These are phyloP conservation scores for Tamandua tetradactyla DNA, from an alignment of 2,797 vertebrate genomes.

Conservation along the genomic window DNA sequence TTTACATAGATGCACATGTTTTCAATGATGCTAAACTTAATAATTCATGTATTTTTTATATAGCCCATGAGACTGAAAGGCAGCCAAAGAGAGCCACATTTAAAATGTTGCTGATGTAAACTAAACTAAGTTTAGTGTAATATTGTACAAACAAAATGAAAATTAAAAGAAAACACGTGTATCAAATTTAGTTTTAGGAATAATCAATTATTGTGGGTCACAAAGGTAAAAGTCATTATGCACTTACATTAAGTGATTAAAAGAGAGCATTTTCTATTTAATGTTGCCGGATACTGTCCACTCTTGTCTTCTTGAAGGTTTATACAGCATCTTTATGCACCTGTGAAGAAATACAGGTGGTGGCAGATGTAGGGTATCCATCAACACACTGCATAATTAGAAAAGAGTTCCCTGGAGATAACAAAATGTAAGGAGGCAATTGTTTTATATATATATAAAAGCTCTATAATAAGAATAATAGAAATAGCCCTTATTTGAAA, in stretches of 20 bases:
- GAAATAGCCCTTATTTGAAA: neutral
- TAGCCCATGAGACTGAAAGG: constrained; percentile 85
- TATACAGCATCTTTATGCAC: neutral
- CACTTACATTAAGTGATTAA: neutral
- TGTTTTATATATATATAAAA: neutral
- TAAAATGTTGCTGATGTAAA: constrained; percentile 83
- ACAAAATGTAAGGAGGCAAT: neutral
- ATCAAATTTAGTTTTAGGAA: constrained; percentile 68
- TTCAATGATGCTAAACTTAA: constrained; percentile 84
- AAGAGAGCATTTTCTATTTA: neutral
- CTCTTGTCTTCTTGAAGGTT: constrained; percentile 9
- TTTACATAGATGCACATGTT: constrained; percentile 82
- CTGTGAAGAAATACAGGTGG: neutral
- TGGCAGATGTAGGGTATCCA: neutral
- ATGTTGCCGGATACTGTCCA: neutral
- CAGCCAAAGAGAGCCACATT: constrained; percentile 84
- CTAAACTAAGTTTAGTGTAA: constrained; percentile 78
- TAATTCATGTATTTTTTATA: constrained; percentile 76
- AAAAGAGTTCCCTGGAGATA: neutral
- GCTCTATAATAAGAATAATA: neutral
- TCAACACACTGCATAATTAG: neutral
- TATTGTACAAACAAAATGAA: constrained; percentile 73
- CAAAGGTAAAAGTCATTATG: constrained; percentile 37
- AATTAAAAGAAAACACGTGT: constrained; percentile 76
- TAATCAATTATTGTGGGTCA: constrained; percentile 64